Evolutionary conservation across 2,113 vertebrate genomes (phyloP).

Genomic region (Morone saxatilis): DNA sequence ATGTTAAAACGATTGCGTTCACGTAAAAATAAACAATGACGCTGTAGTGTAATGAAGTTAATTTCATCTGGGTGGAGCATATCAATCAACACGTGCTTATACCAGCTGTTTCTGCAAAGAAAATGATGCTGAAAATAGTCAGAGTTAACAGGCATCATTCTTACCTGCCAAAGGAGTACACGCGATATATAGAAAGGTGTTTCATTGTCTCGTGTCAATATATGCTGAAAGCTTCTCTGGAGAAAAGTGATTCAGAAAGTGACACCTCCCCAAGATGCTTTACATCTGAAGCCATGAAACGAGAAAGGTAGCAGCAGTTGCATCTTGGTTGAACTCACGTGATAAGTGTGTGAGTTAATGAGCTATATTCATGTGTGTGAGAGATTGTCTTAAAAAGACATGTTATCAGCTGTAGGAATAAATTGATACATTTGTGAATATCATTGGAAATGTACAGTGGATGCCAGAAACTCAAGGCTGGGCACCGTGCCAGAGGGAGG

Average conservation of each 20-base stretch:
- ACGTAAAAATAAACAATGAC: constrained; percentile 1
- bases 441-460: background rate
- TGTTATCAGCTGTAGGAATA: background rate
- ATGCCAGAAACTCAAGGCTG: background rate
- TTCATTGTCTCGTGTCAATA: constrained; percentile 46
- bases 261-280: background rate
- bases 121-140: constrained; percentile 31
- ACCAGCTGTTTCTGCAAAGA: constrained; percentile 11
- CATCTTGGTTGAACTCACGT: background rate
- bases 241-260: constrained; percentile 24
- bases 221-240: constrained; percentile 41
- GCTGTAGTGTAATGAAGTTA: too few species aligned
- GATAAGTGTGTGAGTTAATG: constrained; percentile 12
- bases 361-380: constrained; percentile 14
- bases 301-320: background rate
- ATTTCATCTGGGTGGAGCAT: background rate
- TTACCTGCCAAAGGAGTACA: constrained; percentile 15
- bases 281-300: constrained; percentile 4
- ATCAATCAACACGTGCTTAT: constrained; percentile 10
- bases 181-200: constrained; percentile 21
- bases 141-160: constrained; percentile 32
- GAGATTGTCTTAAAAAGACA: background rate
- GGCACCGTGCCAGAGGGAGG: background rate
- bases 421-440: constrained; percentile 4
- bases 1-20: background rate